A percentile compares a stretch with the other conserved stretches of the same genome.
phyloP scores from a whole-genome alignment of 2,888 invertebrate species.

The Tryphoninae sp. region DNA sequence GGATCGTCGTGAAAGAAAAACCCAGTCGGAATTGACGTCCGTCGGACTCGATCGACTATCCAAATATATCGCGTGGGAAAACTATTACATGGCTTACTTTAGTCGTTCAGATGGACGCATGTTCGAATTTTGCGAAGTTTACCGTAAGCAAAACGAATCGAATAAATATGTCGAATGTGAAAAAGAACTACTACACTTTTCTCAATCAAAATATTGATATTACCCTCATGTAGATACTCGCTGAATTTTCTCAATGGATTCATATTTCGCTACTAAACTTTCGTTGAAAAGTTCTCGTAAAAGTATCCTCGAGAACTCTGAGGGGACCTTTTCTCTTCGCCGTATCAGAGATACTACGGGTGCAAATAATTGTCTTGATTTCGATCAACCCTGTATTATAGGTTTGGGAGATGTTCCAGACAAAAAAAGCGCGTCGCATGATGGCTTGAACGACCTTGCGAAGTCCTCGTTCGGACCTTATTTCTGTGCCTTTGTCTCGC shows the following conservation, averaged over 20 bases:
- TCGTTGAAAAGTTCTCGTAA: no score
- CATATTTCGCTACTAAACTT: no score
- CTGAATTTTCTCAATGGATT: no score
- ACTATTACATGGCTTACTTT: conserved; percentile 3
- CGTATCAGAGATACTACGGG: neutral
- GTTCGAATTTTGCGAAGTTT: neutral
- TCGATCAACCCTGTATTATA: neutral
- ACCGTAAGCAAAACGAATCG: neutral
- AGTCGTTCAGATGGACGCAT: neutral
- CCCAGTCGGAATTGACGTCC: conserved; percentile 18
- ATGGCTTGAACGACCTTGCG: conserved; percentile 1
- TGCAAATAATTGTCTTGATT: conserved; percentile 7
- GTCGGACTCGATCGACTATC: neutral
- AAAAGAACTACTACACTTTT: no score
- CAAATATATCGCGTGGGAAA: conserved; percentile 8
- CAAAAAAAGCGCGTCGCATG: neutral
- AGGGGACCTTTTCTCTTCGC: neutral
- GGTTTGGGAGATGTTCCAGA: conserved; percentile 4
- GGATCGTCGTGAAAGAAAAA: conserved; percentile 8
- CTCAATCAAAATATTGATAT: no score
- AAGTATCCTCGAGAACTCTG: no score
- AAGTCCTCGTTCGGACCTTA: neutral
- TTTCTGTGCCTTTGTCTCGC: neutral
- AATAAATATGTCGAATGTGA: no score
- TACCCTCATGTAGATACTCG: no score